Base-by-base conservation (phyloP, 2,888 invertebrate species). In the Cyaniris semiargus region DNA sequence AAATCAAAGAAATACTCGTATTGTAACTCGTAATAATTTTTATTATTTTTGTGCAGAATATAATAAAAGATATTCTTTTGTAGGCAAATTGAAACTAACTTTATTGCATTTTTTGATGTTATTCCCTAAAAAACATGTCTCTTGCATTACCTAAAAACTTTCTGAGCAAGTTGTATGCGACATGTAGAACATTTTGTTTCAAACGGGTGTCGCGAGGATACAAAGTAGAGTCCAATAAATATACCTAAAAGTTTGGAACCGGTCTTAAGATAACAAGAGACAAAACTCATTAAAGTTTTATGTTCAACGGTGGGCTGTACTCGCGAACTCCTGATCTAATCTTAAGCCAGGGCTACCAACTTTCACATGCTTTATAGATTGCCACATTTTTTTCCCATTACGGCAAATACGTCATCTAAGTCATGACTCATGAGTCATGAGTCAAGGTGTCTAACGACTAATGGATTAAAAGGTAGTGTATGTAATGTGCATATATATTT, bases 251-350 rank as follows among this genome's bases (percentile, higher is more conserved):
- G 44, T 83, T 81, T 84, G 88, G 89, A 87, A 89, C 85, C 86
- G 86, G 85, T 84, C 84, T 87, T 86, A 87, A 89, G 90, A 91
- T 90, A 92, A 90, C 90, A 90, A 89, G 87, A 87, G 87, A 86
- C 85, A 83, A 90, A 91, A 91, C 90, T 92, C 91, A 91, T 93
- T 91, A 89, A 93, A 92, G 89, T 92, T 92, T 91, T 90, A 90
- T 89, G 89, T 87, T 89, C 85, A 83, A 83, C 82, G 81, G 81
- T 82, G 79, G 80, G 84, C 83, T 81, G 79, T 80, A 81, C 81
- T 80, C 78, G 80, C 79, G 80, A 83, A 85, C 83, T 84, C 87
- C 87, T 88, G 88, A 88, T 90, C 86, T 87, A 89, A 87, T 86
- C 84, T 82, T 78, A 80, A 84, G 66, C 38, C 70, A 70, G 70